Conservation (phyloP, 2,113 vertebrate species). For the Muntiacus reevesi region DNA sequence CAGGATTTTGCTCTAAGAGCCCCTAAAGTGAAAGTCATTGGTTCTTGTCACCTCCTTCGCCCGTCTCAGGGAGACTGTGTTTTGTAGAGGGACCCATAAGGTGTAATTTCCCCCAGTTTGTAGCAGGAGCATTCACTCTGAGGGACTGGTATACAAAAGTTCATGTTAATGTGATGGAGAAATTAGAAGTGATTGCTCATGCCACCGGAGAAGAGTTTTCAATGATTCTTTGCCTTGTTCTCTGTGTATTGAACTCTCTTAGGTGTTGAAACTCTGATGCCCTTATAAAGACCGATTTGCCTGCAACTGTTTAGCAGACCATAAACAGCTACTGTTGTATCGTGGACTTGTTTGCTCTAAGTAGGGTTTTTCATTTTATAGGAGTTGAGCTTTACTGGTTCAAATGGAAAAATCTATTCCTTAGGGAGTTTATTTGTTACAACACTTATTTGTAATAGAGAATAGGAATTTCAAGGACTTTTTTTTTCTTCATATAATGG, state of each 20-base stretch:
- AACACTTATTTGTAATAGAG: neutral
- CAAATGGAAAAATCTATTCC: neutral
- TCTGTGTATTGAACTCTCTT: no score
- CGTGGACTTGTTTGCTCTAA: neutral
- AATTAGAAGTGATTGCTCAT: neutral
- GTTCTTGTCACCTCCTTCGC: neutral
- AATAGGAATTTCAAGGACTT: neutral
- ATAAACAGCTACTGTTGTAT: neutral
- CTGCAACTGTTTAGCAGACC: neutral
- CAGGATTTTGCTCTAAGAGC: neutral
- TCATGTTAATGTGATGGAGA: neutral
- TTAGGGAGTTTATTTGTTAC: neutral
- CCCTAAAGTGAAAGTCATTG: neutral
- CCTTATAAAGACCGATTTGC: neutral
- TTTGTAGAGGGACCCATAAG: neutral
- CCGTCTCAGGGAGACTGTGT: neutral
- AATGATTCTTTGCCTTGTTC: neutral
- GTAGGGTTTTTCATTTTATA: neutral
- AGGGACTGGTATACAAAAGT: neutral
- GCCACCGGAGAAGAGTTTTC: neutral
- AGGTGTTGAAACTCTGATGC: neutral
- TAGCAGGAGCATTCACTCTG: neutral
- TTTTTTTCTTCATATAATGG: neutral
- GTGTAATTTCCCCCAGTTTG: neutral
- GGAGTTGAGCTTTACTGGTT: neutral